Evolutionary conservation across 2,113 vertebrate species (phyloP).

Genomic region (Oxygymnocypris stewartii): DNA sequence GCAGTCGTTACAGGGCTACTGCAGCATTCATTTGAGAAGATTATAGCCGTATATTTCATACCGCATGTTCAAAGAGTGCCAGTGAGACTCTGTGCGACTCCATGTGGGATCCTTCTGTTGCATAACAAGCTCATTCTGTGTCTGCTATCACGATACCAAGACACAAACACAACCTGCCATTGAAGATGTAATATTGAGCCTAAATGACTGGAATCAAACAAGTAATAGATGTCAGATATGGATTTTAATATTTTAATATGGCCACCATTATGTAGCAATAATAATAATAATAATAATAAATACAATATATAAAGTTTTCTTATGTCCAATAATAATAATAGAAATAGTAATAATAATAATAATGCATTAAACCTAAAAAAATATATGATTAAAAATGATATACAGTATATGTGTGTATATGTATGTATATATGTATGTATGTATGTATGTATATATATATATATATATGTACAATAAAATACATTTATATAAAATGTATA

Average conservation of each 20-base stretch:
- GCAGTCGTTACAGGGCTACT: neutral
- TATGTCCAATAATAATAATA: neutral
- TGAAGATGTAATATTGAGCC: neutral
- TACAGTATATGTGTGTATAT: no score
- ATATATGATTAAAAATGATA: no score
- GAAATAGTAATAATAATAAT: no score
- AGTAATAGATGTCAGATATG: no score
- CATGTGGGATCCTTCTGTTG: neutral
- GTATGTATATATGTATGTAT: no score
- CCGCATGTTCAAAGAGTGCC: neutral
- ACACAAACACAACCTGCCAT: neutral
- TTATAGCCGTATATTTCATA: neutral
- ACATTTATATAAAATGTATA: neutral
- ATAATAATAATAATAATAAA: no score
- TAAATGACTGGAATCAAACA: neutral
- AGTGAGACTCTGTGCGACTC: neutral
- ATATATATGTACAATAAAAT: no score
- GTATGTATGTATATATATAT: no score
- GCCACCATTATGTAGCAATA: no score
- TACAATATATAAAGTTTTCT: neutral
- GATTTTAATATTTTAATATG: no score
- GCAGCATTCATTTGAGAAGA: neutral
- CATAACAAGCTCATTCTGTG: neutral
- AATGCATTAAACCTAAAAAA: neutral
- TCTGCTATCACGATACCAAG: neutral